These are phyloP conservation scores for Eupithecia subfuscata DNA, from an alignment of 2,888 invertebrate species.

Conservation along the genomic window DNA sequence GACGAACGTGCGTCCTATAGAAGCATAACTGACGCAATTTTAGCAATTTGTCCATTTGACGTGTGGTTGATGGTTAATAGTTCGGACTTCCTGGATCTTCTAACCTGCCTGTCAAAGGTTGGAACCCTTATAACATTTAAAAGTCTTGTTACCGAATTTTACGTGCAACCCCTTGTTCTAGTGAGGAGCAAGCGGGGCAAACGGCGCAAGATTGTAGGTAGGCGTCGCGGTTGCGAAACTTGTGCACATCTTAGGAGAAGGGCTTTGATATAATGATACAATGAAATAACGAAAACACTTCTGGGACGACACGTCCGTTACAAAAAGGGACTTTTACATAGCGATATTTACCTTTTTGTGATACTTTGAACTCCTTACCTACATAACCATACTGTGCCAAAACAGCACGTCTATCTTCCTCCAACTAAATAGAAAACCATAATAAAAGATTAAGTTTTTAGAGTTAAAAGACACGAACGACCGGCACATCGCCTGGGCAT, in stretches of 20 bases:
- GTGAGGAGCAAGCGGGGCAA: not conserved
- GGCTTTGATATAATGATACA: no score
- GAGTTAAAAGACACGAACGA: constrained; percentile 59
- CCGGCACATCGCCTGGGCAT: constrained; percentile 68
- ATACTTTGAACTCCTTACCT: not conserved
- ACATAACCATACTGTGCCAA: no score
- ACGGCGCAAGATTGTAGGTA: not conserved
- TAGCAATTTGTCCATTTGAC: no score
- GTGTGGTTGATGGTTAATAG: no score
- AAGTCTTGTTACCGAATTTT: not conserved
- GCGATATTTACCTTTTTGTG: not conserved
- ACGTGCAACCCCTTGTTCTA: not conserved
- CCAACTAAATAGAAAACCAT: not conserved
- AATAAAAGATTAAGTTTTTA: constrained; percentile 31
- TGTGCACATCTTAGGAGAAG: not conserved
- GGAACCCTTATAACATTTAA: no score
- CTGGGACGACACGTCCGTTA: not conserved
- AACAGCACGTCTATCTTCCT: not conserved
- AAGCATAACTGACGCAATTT: no score
- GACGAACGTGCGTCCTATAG: no score
- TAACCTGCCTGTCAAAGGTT: no score
- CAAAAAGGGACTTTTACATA: not conserved
- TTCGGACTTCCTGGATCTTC: no score
- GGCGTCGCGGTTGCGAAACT: not conserved
- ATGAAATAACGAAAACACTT: not conserved